Evolutionary conservation across 1,140 invertebrate genomes (phyloP).

Genomic region (Campoletis sonorensis): DNA sequence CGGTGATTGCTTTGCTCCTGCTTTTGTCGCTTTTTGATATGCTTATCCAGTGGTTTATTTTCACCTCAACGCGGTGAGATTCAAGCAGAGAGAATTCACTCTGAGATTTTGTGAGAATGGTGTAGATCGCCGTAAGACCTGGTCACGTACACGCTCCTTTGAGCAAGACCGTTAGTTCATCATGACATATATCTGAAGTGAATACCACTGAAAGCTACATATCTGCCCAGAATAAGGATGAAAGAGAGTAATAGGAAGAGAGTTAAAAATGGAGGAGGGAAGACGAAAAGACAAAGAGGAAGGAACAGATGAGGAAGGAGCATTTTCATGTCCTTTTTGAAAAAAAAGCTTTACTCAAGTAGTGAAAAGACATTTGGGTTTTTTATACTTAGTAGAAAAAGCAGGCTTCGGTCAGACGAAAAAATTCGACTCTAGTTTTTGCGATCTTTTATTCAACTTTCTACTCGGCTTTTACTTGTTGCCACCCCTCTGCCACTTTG

Average conservation of each 20-base stretch:
- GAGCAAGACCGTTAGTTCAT: neutral
- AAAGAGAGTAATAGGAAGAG: neutral
- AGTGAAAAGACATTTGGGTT: neutral
- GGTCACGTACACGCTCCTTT: neutral
- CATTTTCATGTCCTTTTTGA: neutral
- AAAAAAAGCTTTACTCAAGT: neutral
- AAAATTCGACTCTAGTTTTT: neutral
- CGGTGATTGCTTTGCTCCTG: constrained; percentile 2
- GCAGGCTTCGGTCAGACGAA: neutral
- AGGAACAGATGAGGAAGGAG: neutral
- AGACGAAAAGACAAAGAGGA: neutral
- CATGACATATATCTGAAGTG: neutral
- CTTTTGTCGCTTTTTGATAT: constrained; percentile 17
- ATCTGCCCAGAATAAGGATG: neutral
- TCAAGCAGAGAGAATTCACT: constrained; percentile 8
- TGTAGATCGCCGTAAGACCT: neutral
- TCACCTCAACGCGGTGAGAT: neutral
- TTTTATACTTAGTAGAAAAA: neutral
- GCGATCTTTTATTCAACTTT: neutral
- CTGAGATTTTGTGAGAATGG: neutral
- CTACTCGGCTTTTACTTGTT: constrained; percentile 19
- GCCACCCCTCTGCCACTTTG: neutral
- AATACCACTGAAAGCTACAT: neutral
- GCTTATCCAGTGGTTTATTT: constrained; percentile 24
- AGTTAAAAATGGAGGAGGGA: neutral